Conservation (phyloP, 2,888 invertebrate species). For the Willowsia nigromaculata region DNA sequence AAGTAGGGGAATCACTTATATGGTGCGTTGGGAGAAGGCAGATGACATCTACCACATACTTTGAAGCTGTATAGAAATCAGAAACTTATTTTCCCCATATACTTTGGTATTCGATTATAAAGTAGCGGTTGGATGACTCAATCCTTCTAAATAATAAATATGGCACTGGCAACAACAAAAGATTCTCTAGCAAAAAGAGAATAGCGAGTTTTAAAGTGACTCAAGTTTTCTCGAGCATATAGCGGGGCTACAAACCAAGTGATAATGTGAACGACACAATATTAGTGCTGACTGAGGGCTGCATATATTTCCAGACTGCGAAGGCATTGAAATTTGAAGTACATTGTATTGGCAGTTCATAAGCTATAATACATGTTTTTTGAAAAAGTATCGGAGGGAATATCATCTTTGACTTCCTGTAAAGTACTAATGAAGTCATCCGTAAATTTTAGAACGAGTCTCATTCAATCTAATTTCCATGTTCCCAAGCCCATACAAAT, state of each 20-base stretch:
- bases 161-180: not conserved
- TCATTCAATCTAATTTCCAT: not conserved
- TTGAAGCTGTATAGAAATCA: not conserved
- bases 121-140: constrained; percentile 30
- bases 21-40: not conserved
- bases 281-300: too few species aligned
- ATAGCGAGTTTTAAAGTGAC: not conserved
- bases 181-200: not conserved
- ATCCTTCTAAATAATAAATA: constrained; percentile 37
- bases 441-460: not conserved
- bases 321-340: too few species aligned
- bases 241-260: too few species aligned
- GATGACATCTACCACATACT: not conserved
- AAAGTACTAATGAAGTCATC: constrained; percentile 7
- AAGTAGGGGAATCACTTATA: not conserved
- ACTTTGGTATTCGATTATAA: too few species aligned
- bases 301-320: too few species aligned
- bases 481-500: too few species aligned
- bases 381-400: not conserved
- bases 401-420: constrained; percentile 18
- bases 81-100: not conserved
- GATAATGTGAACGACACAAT: too few species aligned
- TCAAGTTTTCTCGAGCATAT: constrained; percentile 9
- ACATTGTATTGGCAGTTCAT: too few species aligned
- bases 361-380: too few species aligned